Conservation (phyloP, 2,797 vertebrate genomes). For the Halcyon smyrnensis region DNA sequence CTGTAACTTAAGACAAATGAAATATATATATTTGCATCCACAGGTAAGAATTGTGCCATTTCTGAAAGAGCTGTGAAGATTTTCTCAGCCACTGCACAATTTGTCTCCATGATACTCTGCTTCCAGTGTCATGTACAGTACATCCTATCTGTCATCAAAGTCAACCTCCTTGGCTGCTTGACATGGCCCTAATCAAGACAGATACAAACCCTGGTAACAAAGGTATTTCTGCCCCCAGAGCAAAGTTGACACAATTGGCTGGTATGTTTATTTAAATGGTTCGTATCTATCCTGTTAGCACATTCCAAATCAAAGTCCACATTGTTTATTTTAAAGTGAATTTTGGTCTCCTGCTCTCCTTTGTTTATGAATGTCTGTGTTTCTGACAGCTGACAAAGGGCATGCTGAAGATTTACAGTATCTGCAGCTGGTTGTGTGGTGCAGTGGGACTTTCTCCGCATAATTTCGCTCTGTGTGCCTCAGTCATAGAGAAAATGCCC, state of each 20-base stretch:
- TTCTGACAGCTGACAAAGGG: constrained; percentile 71
- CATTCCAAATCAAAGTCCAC: constrained; percentile 37
- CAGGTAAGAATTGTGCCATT: constrained; percentile 8
- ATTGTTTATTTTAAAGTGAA: constrained; percentile 57
- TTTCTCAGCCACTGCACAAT: constrained; percentile 28
- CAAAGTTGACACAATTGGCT: constrained; percentile 9
- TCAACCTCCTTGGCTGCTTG: neutral
- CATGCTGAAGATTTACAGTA: constrained; percentile 38
- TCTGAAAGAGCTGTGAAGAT: constrained; percentile 14
- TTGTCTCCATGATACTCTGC: constrained; percentile 22
- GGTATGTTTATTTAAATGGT: constrained; percentile 51
- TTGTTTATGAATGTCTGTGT: constrained; percentile 62
- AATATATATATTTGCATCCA: neutral
- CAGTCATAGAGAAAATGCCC: constrained; percentile 35
- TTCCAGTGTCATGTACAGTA: neutral
- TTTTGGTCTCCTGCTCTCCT: constrained; percentile 19
- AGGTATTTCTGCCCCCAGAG: constrained; percentile 10
- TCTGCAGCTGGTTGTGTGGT: neutral
- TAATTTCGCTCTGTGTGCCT: neutral
- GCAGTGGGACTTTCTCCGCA: constrained; percentile 21
- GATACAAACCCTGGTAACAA: constrained; percentile 25
- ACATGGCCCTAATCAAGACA: constrained; percentile 45
- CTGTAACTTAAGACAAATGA: constrained; percentile 26
- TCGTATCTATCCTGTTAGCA: constrained; percentile 46
- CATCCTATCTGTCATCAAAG: neutral